Base-by-base conservation (phyloP, 2,797 vertebrate genomes). In the Pelodytes ibericus region DNA sequence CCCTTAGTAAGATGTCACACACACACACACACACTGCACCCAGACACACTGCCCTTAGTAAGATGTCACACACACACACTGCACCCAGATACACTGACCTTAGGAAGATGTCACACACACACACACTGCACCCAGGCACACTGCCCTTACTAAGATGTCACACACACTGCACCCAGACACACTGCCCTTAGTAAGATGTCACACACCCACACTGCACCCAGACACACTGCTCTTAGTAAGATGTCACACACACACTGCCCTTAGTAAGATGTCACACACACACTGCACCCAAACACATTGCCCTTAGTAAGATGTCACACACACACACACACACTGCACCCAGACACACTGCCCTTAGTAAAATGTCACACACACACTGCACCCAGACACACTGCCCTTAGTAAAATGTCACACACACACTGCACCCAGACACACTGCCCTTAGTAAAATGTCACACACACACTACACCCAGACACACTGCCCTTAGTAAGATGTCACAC, bases 161-260 rank as follows among this genome's bases (percentile, higher is more conserved):
- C 65, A 25, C 47, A 53, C 47, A 33, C 27, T 22, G 7, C n/a
- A n/a, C 10, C 16, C 53, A 58, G 22, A 10, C 26, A 31, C 13
- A 13, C 27, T 53, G 65, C 20, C 13, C 16, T 11, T 11, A 36
- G 33, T 11, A 5, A 36, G 33, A 22, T 39, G 31, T 59, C n/a
- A 71, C 53, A 59, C 53, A 59, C n/a, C n/a, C n/a, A 47, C 33
- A 22, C 24, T 59, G 53, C 56, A 36, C 25, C 33, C 39, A 24
- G 5, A 15, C 44, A 27, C 33, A 36, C 33, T 36, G 33, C 33
- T 16, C 33, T 15, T 22, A 10, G 24, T 22, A 30, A 44, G 5
- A 16, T 33, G 9, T 4, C 33, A 36, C n/a, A 33, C 65, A 25
- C 47, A 53, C 29, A 33, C 27, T 22, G 7, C n/a, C 7, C 10